These are phyloP conservation scores for Dolichoris vasculosae DNA, from an alignment of 1,140 invertebrate genomes.

Conservation along the genomic window DNA sequence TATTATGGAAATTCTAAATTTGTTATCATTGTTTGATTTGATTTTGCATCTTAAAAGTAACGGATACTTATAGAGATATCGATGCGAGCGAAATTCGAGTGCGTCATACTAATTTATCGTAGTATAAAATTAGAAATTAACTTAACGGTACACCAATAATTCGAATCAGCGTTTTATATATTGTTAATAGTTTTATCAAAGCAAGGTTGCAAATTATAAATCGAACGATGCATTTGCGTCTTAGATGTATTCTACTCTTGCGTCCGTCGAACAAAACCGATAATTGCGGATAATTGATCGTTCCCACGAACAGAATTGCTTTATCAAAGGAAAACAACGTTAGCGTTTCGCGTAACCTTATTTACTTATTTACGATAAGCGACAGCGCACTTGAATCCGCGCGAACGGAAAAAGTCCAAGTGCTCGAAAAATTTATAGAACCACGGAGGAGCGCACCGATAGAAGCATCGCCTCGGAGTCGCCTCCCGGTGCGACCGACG, in stretches of 20 bases:
- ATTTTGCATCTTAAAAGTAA: neutral
- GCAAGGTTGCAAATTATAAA: too few species aligned
- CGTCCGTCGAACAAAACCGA: neutral
- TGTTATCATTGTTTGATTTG: neutral
- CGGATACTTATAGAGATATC: too few species aligned
- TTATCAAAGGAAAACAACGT: neutral
- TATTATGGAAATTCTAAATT: neutral
- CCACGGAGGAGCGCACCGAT: too few species aligned
- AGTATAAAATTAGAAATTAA: neutral
- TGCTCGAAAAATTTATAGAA: too few species aligned
- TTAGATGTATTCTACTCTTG: neutral
- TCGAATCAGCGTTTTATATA: too few species aligned
- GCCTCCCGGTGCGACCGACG: too few species aligned
- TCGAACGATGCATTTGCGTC: too few species aligned
- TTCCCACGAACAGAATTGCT: neutral
- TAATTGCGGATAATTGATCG: neutral
- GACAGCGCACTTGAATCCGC: neutral
- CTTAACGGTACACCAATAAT: too few species aligned
- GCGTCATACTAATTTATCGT: too few species aligned
- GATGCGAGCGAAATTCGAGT: too few species aligned
- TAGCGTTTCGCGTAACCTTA: neutral
- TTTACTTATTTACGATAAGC: neutral
- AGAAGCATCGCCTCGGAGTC: too few species aligned
- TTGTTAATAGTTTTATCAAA: too few species aligned
- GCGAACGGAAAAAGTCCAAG: neutral